Base-by-base conservation (phyloP, 1,140 invertebrate species). In the Drosophila ercepeae region DNA sequence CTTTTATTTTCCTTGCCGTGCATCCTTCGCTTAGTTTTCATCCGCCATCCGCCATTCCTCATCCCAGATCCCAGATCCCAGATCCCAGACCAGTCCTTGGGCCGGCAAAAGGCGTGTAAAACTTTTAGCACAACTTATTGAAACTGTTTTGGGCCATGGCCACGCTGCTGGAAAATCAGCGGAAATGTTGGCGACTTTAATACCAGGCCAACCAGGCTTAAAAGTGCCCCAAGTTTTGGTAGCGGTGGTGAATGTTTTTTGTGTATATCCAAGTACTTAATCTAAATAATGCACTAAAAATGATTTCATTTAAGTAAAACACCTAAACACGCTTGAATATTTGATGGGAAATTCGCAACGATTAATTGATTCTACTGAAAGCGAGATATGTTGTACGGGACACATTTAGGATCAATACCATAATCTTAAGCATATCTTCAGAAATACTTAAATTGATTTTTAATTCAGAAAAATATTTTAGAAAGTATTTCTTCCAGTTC, bases 131-230 rank as follows among this genome's bases (percentile, higher is more conserved):
- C 58, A 86, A 86, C 81, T 86, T 86, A 86, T 86, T 86, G 81
- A 75, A 86, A 84, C 79, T 86, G 81, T 86, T 83, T 79, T 84
- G 65, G 81, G 81, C 79, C 79, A 86, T 73, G 79, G 75, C 54
- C 72, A 59, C 52, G 65, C 79, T 58, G 71, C 71, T 79, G 81
- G 60, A 84, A 86, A 86, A 84, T 84, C 81, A 86, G 58, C 75
- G 79, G 72, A 86, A 84, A 79, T 79, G 75, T 72, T 73, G 81
- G 68, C 46, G 63, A 36, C 60, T 65, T 67, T 67, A 67, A 52
- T 64, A 14, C 46, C 39, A 27, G 14, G 19, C 46, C 39, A 27
- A 18, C 18, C 46, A 16, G 27, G 39, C 27, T 51, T 42, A 25
- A 64, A 44, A 42, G 18, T 27, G 36, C 21, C 3, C 34, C 27